A percentile compares a stretch with the other conserved stretches of the same genome.
These are phyloP conservation scores for Gasterosteus nipponicus DNA, from an alignment of 2,113 vertebrate genomes.

Conservation along the genomic window DNA sequence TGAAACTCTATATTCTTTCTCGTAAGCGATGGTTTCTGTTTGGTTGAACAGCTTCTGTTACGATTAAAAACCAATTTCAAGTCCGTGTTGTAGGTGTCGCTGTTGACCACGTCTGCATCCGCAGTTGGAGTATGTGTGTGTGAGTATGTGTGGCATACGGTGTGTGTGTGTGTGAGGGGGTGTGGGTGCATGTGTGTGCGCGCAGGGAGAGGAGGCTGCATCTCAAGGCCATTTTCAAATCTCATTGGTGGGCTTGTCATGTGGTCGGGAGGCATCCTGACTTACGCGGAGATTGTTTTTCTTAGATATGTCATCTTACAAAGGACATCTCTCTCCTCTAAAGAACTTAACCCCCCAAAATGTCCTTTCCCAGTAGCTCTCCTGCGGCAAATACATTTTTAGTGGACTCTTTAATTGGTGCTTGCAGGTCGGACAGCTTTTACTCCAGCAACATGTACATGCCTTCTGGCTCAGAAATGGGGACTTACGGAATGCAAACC, in stretches of 20 bases:
- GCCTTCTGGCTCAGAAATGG: constrained; percentile 96
- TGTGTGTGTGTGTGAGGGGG: constrained; percentile 76
- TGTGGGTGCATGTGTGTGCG: constrained; percentile 79
- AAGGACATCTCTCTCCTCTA: constrained; percentile 97
- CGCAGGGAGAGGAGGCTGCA: constrained; percentile 87
- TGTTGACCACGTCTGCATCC: constrained; percentile 89
- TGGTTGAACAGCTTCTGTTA: constrained; percentile 12
- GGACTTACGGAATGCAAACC: constrained; percentile 99
- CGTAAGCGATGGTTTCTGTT: neutral
- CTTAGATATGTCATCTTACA: constrained; percentile 99
- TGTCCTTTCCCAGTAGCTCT: constrained; percentile 99
- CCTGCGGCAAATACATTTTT: constrained; percentile 98
- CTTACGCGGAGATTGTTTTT: constrained; percentile 98
- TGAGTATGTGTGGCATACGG: constrained; percentile 82
- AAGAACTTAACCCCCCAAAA: constrained; percentile 93
- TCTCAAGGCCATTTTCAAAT: constrained; percentile 98
- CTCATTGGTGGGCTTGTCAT: constrained; percentile 99
- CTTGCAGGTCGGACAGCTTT: constrained; percentile 98
- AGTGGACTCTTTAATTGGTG: constrained; percentile 98
- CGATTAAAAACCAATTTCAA: constrained; percentile 81
- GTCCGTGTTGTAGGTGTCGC: constrained; percentile 91
- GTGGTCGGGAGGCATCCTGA: constrained; percentile 97
- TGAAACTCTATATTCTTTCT: neutral
- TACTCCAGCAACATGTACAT: constrained; percentile 99
- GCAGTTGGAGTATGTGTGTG: constrained; percentile 66